Evolutionary conservation across 2,797 vertebrate genomes (phyloP).

Genomic region (Odontamblyopus lacepedii): DNA sequence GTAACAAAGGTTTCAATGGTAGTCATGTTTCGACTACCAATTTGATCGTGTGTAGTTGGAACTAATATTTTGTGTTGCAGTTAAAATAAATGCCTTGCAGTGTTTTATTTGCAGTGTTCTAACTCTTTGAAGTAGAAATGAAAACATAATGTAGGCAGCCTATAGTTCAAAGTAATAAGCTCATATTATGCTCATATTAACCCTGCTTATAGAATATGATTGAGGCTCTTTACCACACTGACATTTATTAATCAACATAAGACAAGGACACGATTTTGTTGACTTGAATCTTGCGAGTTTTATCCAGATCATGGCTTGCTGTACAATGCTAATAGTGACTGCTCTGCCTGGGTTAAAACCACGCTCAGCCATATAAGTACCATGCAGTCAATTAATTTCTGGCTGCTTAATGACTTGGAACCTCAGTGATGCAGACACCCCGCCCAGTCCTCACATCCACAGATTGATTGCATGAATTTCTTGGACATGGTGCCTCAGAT

Average conservation of each 20-base stretch:
- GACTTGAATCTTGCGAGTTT: conserved; percentile 46
- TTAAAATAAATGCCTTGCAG: background rate
- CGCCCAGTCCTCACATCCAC: conserved; percentile 58
- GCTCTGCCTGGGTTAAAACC: conserved; percentile 67
- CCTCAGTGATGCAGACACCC: conserved; percentile 62
- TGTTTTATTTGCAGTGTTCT: background rate
- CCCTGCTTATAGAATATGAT: conserved; percentile 57
- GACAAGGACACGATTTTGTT: conserved; percentile 52
- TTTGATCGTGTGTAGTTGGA: too few relatives aligned
- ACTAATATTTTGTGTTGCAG: background rate
- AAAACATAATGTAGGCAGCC: background rate
- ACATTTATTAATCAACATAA: conserved; percentile 54
- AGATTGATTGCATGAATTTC: conserved; percentile 74
- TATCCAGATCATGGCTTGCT: conserved; percentile 38
- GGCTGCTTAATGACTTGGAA: conserved; percentile 80
- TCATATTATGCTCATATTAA: conserved; percentile 45
- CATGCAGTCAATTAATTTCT: conserved; percentile 80
- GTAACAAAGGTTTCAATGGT: background rate
- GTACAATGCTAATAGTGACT: conserved; percentile 67
- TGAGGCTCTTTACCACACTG: conserved; percentile 46
- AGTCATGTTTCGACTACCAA: background rate
- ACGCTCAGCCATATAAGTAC: conserved; percentile 71
- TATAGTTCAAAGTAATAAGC: conserved; percentile 35
- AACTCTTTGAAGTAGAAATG: background rate
- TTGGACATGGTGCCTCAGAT: conserved; percentile 66